These are phyloP conservation scores for Volucella bombylans DNA, from an alignment of 2,888 invertebrate genomes.

Conservation along the genomic window DNA sequence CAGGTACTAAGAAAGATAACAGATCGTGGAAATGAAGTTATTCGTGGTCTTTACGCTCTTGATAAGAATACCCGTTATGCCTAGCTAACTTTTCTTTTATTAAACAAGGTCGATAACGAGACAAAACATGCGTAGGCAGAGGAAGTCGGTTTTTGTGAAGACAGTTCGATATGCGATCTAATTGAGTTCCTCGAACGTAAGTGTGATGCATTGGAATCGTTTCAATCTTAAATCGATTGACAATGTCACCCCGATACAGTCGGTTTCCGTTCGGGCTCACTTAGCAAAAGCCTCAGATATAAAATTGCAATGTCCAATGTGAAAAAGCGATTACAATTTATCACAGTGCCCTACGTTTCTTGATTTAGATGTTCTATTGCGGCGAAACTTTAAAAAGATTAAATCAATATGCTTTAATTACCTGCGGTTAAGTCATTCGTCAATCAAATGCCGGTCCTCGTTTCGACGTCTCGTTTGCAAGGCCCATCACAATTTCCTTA, in stretches of 20 bases:
- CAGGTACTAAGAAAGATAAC: not conserved
- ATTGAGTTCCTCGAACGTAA: conserved; percentile 20
- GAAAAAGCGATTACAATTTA: conserved; percentile 3
- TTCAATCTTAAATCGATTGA: not conserved
- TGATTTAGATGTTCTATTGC: conserved; percentile 2
- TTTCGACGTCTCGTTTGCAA: not conserved
- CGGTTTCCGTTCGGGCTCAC: no score
- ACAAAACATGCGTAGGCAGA: conserved; percentile 41
- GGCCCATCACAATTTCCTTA: not conserved
- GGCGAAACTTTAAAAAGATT: not conserved
- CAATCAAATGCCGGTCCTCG: not conserved
- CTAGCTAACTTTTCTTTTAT: conserved; percentile 45
- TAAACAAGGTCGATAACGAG: conserved; percentile 34
- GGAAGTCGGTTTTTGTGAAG: conserved; percentile 18
- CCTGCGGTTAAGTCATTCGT: not conserved
- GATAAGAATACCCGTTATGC: conserved; percentile 49
- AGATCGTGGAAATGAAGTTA: conserved; percentile 27
- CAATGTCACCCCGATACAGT: no score
- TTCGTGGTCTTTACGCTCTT: conserved; percentile 4
- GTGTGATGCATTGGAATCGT: conserved; percentile 21
- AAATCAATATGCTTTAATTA: not conserved
- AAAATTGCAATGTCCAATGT: no score
- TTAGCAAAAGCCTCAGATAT: conserved; percentile 2
- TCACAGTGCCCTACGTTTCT: not conserved
- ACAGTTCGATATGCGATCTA: conserved; percentile 20